Evolutionary conservation across 2,113 vertebrate genomes (phyloP), one percentile per base, ranked within the genome.

Genomic region (Dolichotis patagonum): DNA sequence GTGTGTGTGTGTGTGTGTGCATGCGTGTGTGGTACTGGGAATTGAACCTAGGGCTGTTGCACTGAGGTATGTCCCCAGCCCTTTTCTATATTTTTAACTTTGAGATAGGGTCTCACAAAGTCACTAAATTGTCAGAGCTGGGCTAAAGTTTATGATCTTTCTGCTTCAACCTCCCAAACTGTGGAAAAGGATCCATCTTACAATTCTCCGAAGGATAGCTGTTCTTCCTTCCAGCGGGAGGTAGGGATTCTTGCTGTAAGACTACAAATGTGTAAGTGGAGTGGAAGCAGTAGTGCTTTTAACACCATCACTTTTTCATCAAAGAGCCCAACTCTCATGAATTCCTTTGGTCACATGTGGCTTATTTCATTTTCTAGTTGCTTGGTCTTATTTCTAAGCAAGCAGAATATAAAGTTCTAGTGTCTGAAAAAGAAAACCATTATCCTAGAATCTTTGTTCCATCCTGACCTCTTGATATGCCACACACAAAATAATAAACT

Each of bases 401-500:
- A 87, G 3, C 91, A 82, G 67, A 88, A 88, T 75, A 8, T 85
- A 85, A 52, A 91, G 20, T 73, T 97, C 38, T 41, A 89, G 7
- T 62, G 87, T 85, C 58, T 0, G 0, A 95, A 97, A 81, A 91
- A 84, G 83, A 82, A 94, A 60, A 80, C n/a, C 49, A 94, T 82
- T 90, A 49, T 22, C 60, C 91, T 95, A 85, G 86, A 85, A 88
- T n/a, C 7, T 95, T 63, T 60, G 0, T 38, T 77, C 96, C 88
- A 88, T 19, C 28, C 16, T 35, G 14, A 93, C 80, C 90, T 73
- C 24, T n/a, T n/a, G 49, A 56, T 19, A 91, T 24, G 82, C 14
- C 24, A 32, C 52, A 67, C 41, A 83, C 67, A 52, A 96, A 92
- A 60, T 63, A 95, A 73, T 98, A 85, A 96, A 75, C 26, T 22